Evolutionary conservation across 2,113 vertebrate genomes (phyloP).

Genomic region (Acanthisitta chloris): DNA sequence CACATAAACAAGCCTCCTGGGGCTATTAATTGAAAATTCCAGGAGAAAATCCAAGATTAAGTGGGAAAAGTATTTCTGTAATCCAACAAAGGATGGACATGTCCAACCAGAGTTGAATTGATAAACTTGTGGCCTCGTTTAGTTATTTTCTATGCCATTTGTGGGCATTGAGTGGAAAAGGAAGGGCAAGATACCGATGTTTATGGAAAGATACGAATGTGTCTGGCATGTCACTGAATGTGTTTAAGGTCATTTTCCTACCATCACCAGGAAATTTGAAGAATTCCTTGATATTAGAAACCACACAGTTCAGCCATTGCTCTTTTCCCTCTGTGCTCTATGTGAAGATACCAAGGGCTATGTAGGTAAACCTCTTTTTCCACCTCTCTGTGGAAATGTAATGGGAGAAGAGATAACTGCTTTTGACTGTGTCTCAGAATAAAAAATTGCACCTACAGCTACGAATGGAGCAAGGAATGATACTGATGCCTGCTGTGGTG

Average conservation of each 20-base stretch:
- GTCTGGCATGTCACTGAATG: background rate
- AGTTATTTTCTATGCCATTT: background rate
- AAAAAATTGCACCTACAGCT: background rate
- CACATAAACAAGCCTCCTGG: background rate
- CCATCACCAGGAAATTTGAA: background rate
- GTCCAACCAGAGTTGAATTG: background rate
- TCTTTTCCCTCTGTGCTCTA: background rate
- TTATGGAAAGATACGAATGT: too few species aligned
- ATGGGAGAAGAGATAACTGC: background rate
- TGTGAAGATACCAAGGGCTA: background rate
- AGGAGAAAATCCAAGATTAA: constrained; percentile 46
- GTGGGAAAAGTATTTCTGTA: constrained; percentile 14
- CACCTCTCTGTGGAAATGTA: background rate
- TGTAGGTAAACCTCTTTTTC: background rate
- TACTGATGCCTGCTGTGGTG: background rate
- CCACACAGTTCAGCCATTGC: background rate
- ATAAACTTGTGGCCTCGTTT: background rate
- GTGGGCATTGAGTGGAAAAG: background rate
- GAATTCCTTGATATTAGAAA: background rate
- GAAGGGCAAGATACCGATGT: background rate
- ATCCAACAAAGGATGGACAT: background rate
- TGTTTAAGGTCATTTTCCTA: background rate
- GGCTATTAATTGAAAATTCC: constrained; percentile 19
- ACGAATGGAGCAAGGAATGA: background rate
- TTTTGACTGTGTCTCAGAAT: background rate